Percentiles rank a stretch among this genome's conserved stretches.
phyloP scores from a whole-genome alignment of 37 sponge, comb jelly and placozoan species.

The Petrosia ficiformis region DNA sequence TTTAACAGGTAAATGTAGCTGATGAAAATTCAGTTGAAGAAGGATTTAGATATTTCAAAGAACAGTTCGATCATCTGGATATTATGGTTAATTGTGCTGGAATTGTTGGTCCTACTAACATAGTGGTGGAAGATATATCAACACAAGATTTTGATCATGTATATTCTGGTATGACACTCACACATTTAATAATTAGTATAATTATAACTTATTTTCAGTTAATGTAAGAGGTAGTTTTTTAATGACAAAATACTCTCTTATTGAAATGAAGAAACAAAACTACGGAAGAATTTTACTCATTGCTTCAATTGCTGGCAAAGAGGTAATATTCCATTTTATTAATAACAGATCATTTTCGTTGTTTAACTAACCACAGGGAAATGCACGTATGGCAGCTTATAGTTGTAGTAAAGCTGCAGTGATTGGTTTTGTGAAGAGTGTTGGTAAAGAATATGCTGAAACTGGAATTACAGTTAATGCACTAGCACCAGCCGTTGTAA shows the following conservation, averaged over 20 bases:
- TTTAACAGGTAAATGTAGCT: constrained; percentile 51
- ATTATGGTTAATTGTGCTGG: constrained; percentile 84
- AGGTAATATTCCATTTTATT: constrained; percentile 34
- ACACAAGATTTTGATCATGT: constrained; percentile 62
- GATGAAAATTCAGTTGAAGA: constrained; percentile 46
- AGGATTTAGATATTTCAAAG: constrained; percentile 20
- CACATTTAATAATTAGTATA: neutral
- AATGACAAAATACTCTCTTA: constrained; percentile 55
- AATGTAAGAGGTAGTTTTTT: constrained; percentile 70
- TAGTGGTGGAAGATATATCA: constrained; percentile 27
- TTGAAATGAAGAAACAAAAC: constrained; percentile 55
- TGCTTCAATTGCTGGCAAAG: constrained; percentile 84
- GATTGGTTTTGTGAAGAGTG: constrained; percentile 67
- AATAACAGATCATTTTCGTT: neutral
- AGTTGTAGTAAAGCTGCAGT: constrained; percentile 77
- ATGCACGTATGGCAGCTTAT: constrained; percentile 71
- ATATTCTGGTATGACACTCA: constrained; percentile 30
- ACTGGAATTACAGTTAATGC: constrained; percentile 74
- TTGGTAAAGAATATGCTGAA: constrained; percentile 75
- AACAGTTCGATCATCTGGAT: constrained; percentile 44
- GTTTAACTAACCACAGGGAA: constrained; percentile 39
- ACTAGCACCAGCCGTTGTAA: constrained; percentile 69
- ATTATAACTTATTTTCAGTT: constrained; percentile 37
- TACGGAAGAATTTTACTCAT: constrained; percentile 75
- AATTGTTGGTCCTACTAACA: constrained; percentile 64